Conservation (phyloP, 1,140 invertebrate genomes). For the Choristoneura fumiferana region DNA sequence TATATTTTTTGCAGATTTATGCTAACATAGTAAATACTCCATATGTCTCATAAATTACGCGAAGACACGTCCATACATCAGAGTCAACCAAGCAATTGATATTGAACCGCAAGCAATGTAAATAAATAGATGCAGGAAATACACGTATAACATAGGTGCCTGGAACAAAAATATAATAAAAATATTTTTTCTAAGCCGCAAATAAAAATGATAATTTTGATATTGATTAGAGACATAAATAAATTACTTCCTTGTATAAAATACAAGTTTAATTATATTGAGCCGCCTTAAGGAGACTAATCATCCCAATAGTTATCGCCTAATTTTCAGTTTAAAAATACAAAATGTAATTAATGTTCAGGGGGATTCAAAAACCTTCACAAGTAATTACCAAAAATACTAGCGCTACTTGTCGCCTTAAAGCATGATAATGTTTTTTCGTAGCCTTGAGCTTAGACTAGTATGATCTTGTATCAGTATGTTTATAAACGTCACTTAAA, state of each 20-base stretch:
- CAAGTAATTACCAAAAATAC: too few relatives aligned
- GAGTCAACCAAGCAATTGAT: conserved; percentile 38
- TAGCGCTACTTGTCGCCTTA: too few relatives aligned
- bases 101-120: conserved; percentile 45
- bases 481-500: too few relatives aligned
- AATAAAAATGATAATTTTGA: conserved; percentile 26
- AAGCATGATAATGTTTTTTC: too few relatives aligned
- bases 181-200: conserved; percentile 67
- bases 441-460: too few relatives aligned
- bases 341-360: too few relatives aligned
- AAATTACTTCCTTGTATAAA: conserved; percentile 9
- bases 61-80: conserved; percentile 62
- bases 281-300: neutral
- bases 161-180: conserved; percentile 56
- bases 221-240: conserved; percentile 15
- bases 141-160: conserved; percentile 52
- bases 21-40: conserved; percentile 49
- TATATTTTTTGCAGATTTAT: conserved; percentile 76
- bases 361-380: too few relatives aligned
- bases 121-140: conserved; percentile 45
- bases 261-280: conserved; percentile 6
- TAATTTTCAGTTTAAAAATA: too few relatives aligned
- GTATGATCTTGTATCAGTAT: too few relatives aligned
- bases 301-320: too few relatives aligned
- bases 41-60: conserved; percentile 20